Base-by-base conservation (phyloP, 2,888 invertebrate species). In the Magallana nippona region DNA sequence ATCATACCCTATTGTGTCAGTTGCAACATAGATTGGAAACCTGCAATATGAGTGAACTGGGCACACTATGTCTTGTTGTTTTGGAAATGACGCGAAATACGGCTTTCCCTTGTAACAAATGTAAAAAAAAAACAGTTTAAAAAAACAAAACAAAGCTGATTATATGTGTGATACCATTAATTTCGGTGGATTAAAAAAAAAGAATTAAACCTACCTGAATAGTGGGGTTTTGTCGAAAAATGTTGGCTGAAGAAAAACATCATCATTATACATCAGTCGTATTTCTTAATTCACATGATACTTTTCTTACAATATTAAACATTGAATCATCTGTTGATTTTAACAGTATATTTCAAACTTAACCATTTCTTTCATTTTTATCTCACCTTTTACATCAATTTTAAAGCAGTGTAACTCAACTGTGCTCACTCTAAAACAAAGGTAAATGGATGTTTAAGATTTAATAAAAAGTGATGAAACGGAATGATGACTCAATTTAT, bases 331-430 rank as follows among this genome's bases (percentile, higher is more conserved):
- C n/a, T n/a, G n/a, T n/a, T n/a, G n/a, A n/a, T n/a, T n/a, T n/a
- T n/a, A n/a, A n/a, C n/a, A n/a, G n/a, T n/a, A n/a, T n/a, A n/a
- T n/a, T n/a, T n/a, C 10, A 10, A 5, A 60, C 5, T 3, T 17
- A 62, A 17, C 62, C 13, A n/a, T 19, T n/a, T 19, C 8, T 8
- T 8, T 44, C n/a, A 44, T 8, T 1, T 22, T 5, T 22, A 10
- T 15, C 27, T 19, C 1, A 79, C 79, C 79, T 79, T 19, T 79
- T 5, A 79, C 57, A 15, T 79, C 79, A n/a, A 79, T 79, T n/a
- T 57, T 79, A 19, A 79, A 79, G 13, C 79, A 79, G 2, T 55
- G 79, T 58, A 79, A 57, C 55, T 79, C 79, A 19, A 79, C 79
- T 57, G 57, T 55, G 11, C 55, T 58, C 2, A 78, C 22, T n/a